A percentile compares a stretch with the other conserved stretches of the same genome.
Evolutionary conservation across 2,113 vertebrate species (phyloP).

Genomic region (Cygnus buccinator): DNA sequence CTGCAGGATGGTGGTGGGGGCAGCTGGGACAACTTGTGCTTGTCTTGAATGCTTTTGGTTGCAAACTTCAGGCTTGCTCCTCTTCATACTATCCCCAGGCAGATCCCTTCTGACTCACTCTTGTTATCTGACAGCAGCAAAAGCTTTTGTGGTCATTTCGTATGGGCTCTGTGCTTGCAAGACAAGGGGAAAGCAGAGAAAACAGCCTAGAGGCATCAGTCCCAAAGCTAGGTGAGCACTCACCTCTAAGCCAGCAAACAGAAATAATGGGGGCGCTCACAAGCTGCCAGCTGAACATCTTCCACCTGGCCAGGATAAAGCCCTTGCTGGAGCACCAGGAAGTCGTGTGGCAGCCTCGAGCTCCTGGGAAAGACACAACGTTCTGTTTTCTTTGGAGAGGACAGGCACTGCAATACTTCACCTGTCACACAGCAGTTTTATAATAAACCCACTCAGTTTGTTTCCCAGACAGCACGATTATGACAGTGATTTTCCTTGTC

Average conservation of each 20-base stretch:
- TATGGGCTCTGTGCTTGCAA: background rate
- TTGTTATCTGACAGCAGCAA: background rate
- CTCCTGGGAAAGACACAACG: background rate
- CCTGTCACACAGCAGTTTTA: background rate
- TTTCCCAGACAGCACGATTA: background rate
- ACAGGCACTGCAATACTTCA: background rate
- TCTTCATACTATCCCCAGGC: background rate
- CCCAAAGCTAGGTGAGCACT: background rate
- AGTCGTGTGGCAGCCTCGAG: background rate
- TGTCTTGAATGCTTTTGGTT: background rate
- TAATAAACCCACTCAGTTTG: constrained; percentile 5
- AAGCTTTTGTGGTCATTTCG: background rate
- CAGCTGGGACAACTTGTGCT: background rate
- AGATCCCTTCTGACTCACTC: rapidly evolving
- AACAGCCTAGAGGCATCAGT: background rate
- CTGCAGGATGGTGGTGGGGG: background rate
- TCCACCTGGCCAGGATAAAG: background rate
- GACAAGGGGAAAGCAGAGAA: background rate
- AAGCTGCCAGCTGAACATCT: background rate
- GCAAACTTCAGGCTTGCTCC: background rate
- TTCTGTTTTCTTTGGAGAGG: background rate
- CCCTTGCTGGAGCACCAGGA: background rate
- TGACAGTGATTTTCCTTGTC: background rate
- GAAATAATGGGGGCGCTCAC: background rate
- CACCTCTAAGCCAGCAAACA: background rate